Conservation (phyloP, 2,113 vertebrate species). For the Pseudolaguvia tuberculata region DNA sequence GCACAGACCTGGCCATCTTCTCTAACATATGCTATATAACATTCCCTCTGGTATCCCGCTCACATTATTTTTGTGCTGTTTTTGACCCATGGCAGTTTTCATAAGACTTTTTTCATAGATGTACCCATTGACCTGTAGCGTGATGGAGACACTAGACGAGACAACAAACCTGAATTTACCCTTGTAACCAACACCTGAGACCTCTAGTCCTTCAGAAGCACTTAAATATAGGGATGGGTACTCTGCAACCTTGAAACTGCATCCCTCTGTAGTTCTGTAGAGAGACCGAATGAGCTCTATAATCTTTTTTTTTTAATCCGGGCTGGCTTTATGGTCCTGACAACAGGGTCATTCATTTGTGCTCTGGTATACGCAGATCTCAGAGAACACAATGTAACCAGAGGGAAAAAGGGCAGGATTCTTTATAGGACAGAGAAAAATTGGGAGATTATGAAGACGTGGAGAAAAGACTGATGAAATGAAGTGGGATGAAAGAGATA, state of each 20-base stretch:
- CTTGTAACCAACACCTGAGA: constrained; percentile 36
- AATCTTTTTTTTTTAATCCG: constrained; percentile 1
- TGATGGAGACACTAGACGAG: not conserved
- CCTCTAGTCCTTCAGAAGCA: constrained; percentile 27
- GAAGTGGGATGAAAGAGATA: constrained; percentile 35
- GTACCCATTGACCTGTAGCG: constrained; percentile 22
- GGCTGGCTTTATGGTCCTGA: constrained; percentile 5
- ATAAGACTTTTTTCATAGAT: constrained; percentile 4
- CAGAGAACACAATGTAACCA: not conserved
- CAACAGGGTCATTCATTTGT: constrained; percentile 11
- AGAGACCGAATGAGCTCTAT: constrained; percentile 8
- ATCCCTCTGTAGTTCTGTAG: constrained; percentile 24
- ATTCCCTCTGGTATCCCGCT: not conserved
- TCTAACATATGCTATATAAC: not conserved
- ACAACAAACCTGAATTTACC: constrained; percentile 20
- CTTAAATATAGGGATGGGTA: constrained; percentile 6
- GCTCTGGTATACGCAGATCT: constrained; percentile 12
- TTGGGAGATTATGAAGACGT: not conserved
- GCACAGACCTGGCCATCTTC: constrained; percentile 1
- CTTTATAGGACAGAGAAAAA: not conserved
- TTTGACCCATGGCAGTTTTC: constrained; percentile 20
- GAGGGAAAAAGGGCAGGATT: not conserved
- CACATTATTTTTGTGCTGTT: not conserved
- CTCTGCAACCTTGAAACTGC: constrained; percentile 20
- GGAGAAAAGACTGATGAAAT: constrained; percentile 32